Percentiles rank a stretch among this genome's conserved stretches.
These are phyloP conservation scores for Lasioglossum marginatum DNA, from an alignment of 2,888 invertebrate genomes.

Conservation along the genomic window DNA sequence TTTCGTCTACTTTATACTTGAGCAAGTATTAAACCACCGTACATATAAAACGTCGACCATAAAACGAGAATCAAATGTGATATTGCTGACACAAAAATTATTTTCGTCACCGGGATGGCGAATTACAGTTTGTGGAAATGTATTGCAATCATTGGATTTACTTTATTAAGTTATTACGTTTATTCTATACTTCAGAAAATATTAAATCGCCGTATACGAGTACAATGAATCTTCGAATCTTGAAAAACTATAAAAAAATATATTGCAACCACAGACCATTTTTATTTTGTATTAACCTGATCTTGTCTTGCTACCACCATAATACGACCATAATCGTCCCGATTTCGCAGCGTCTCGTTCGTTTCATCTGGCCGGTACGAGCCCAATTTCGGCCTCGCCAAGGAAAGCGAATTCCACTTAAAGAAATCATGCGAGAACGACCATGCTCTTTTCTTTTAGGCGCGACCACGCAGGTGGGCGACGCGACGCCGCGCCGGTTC, in stretches of 20 bases:
- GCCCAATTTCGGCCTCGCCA: slow-evolving; percentile 49
- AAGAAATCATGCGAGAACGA: slow-evolving; percentile 82
- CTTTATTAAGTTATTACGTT: too few relatives aligned
- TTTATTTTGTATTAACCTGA: background rate
- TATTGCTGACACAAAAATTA: background rate
- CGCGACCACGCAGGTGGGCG: slow-evolving; percentile 40
- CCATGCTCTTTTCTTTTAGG: slow-evolving; percentile 66
- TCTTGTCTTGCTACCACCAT: slow-evolving; percentile 62
- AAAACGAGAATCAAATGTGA: background rate
- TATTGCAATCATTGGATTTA: background rate
- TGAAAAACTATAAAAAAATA: too few relatives aligned
- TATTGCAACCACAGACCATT: background rate
- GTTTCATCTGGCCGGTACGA: slow-evolving; percentile 57
- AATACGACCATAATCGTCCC: slow-evolving; percentile 76
- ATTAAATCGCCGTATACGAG: background rate
- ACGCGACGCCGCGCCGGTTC: slow-evolving; percentile 62
- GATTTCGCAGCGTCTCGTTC: slow-evolving; percentile 63
- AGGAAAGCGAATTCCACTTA: slow-evolving; percentile 67
- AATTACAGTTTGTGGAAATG: background rate
- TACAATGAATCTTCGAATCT: too few relatives aligned
- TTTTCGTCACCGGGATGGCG: background rate
- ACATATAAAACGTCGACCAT: background rate
- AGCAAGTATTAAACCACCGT: background rate
- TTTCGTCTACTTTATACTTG: slow-evolving; percentile 8
- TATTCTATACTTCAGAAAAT: background rate